Base-by-base conservation (phyloP, 2,888 invertebrate species). In the Lycophotia porphyrea region DNA sequence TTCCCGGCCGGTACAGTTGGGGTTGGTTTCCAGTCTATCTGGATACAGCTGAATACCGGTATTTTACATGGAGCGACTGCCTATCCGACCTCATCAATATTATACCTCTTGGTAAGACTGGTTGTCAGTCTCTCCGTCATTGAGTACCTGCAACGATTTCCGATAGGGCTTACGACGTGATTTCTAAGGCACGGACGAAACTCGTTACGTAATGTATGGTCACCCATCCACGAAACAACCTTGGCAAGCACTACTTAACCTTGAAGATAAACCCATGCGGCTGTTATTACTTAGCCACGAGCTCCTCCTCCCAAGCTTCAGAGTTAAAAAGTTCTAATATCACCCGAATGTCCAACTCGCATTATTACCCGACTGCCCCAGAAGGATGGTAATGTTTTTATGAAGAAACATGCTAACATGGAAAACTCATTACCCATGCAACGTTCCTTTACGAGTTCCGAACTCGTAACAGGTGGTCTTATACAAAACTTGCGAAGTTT, bases 381-480 rank as follows among this genome's bases (percentile, higher is more conserved):
- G 27, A 52, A 76, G 2, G 34, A 8, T 18, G 5, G 34, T 36
- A 27, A 61, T 44, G 49, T 61, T 81, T 69, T 63, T 73, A 58
- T 70, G 42, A 66, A 66, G 13, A 74, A 49, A 69, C 60, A 65
- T 36, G n/a, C 11, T n/a, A 71, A 78, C 82, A 76, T 52, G 49
- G 47, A 44, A 74, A 78, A 67, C 82, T 74, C 85, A 74, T 84
- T 76, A 75, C 71, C 66, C 65, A 85, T 87, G 78, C 86, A 74
- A 75, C 74, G 65, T 64, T 73, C 64, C 64, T 67, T 75, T 70
- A 55, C 58, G 39, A 82, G 76, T 82, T 87, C n/a, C 0, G 47
- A 81, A 85, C 75, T 82, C n/a, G 81, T 71, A 76, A 78, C 87
- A 85, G 85, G 85, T 87, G 85, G 75, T 74, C n/a, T 68, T 65